These are phyloP conservation scores for Palythoa heliodiscus DNA, from an alignment of 92 coral and sea anemone species.

Conservation along the genomic window DNA sequence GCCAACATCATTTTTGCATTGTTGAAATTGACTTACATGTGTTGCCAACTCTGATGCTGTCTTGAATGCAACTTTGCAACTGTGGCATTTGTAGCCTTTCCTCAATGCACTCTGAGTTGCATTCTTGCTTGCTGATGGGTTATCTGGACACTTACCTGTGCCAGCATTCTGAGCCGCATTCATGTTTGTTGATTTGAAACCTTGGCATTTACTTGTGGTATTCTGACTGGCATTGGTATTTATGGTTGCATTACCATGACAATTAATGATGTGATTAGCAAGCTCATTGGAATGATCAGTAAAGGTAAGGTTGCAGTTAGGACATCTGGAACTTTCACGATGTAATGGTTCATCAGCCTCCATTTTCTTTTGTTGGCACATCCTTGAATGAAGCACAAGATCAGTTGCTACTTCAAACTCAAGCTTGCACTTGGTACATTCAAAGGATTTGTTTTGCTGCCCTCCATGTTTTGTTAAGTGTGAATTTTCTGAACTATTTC, in stretches of 20 bases:
- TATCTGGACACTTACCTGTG: background rate
- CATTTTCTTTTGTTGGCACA: background rate
- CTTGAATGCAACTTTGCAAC: conserved; percentile 37
- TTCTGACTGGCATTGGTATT: background rate
- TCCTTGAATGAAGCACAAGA: conserved; percentile 12
- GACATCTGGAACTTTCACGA: background rate
- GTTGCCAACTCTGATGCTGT: conserved; percentile 26
- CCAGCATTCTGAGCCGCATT: background rate
- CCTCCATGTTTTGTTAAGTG: too few relatives aligned
- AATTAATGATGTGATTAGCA: background rate
- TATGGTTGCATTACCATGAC: background rate
- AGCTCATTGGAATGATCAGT: background rate
- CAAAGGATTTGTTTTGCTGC: background rate
- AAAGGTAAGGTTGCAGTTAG: conserved; percentile 1
- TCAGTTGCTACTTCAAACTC: conserved; percentile 14
- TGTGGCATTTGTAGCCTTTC: conserved; percentile 27
- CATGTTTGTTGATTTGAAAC: background rate
- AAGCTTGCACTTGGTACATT: background rate
- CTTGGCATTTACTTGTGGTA: background rate
- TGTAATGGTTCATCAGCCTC: background rate
- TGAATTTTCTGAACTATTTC: too few relatives aligned
- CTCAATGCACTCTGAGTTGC: background rate
- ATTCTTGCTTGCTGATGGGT: background rate
- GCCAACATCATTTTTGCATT: background rate
- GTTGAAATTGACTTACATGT: conserved; percentile 11